phyloP scores from a whole-genome alignment of 2,113 vertebrate genomes.

The Neolamprologus modestus region DNA sequence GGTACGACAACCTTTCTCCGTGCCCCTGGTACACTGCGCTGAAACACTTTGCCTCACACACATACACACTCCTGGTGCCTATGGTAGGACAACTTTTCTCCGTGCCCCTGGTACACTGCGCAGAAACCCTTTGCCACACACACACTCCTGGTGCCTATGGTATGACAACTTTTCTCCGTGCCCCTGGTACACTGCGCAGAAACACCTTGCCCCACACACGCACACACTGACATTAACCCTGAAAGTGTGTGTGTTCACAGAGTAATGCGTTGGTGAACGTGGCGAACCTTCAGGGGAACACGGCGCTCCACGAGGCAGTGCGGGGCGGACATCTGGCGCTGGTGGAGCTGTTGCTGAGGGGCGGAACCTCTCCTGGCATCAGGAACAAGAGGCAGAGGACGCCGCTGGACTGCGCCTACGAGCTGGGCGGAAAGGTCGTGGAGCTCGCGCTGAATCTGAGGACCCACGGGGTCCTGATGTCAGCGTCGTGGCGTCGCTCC shows the following conservation, averaged over 20 bases:
- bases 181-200: accelerated
- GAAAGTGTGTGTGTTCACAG: slow-evolving; percentile 52
- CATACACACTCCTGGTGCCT: accelerated
- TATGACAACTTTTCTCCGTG: accelerated
- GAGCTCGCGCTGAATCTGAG: neutral
- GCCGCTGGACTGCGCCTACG: slow-evolving; percentile 78
- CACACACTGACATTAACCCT: neutral
- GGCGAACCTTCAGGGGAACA: slow-evolving; percentile 81
- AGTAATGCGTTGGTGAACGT: slow-evolving; percentile 78
- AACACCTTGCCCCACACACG: accelerated
- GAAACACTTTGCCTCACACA: accelerated
- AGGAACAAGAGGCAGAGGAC: slow-evolving; percentile 80
- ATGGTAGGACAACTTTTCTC: too few relatives aligned
- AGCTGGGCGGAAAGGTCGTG: slow-evolving; percentile 72
- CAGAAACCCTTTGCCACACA: too few relatives aligned
- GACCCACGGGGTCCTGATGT: neutral
- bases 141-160: neutral
- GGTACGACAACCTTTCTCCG: too few relatives aligned
- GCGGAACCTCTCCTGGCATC: slow-evolving; percentile 70
- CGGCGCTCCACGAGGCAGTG: slow-evolving; percentile 85
- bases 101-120: accelerated
- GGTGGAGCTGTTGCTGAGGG: slow-evolving; percentile 80
- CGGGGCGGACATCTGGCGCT: slow-evolving; percentile 63
- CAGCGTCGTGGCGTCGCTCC: neutral
- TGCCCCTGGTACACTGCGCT: accelerated